Base-by-base conservation (phyloP, 2,888 invertebrate genomes). In the Sesia apiformis region DNA sequence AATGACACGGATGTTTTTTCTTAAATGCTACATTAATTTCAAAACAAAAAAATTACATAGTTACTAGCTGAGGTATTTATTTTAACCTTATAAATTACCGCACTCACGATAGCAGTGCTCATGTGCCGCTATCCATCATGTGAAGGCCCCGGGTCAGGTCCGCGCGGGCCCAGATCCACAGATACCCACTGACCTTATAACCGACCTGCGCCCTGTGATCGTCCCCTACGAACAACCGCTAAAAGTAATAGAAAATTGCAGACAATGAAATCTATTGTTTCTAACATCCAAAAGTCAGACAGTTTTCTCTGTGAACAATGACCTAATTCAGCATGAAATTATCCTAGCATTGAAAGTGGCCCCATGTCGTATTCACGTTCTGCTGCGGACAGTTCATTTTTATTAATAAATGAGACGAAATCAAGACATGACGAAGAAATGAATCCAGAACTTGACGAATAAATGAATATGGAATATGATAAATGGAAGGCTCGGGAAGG, bases 321-420 rank as follows among this genome's bases (percentile, higher is more conserved):
- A 80, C 79, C 84, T 79, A 84, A 84, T 86, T 84, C 76, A 72
- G 78, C 83, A 80, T 82, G 79, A 87, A 87, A 89, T 87, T 84
- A 86, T 81, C 76, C 76, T 72, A 74, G 85, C 85, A 84, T 87
- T 84, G 86, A 84, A 89, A 81, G 84, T 85, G 80, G 84, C 84
- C 79, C 76, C 76, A 77, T 76, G 83, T 81, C 80, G 76, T 79
- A 70, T 75, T 75, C 79, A 70, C 77, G 72, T 72, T 80, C 85
- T 90, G 90, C 76, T 81, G 67, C 69, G 81, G 90, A 90, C 90
- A 90, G 89, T 87, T 90, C 90, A 90, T 90, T 90, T 90, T 90
- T 90, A 90, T 90, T 90, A 90, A 89, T 89, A 90, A 90, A 90
- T 90, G 90, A 89, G 88, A 88, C 82, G 90, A 90, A 90, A 90